phyloP scores from a whole-genome alignment of 2,113 vertebrate genomes.

The Ursus arctos region DNA sequence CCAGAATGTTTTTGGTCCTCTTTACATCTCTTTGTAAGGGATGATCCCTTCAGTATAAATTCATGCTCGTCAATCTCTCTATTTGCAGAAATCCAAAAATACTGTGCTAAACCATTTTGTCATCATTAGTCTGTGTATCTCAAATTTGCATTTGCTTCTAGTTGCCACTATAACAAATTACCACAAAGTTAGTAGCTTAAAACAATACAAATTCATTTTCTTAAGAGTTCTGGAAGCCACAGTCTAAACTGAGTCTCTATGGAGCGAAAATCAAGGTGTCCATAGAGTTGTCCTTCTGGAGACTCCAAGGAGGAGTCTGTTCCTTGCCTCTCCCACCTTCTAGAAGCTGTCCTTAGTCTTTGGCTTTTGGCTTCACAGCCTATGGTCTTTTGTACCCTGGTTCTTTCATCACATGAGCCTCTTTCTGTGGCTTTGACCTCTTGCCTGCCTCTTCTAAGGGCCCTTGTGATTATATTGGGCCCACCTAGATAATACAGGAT shows the following conservation, averaged over 20 bases:
- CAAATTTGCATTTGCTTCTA: not conserved
- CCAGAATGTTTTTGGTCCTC: not conserved
- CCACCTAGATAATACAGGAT: not conserved
- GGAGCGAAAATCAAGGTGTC: not conserved
- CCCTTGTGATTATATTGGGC: not conserved
- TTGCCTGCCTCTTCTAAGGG: not conserved
- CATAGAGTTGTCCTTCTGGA: not conserved
- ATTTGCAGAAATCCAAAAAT: not conserved
- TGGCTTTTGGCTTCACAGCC: not conserved
- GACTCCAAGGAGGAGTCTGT: accelerated
- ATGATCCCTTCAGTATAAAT: not conserved
- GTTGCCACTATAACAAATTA: not conserved
- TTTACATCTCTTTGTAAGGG: not conserved
- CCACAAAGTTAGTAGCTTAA: not conserved
- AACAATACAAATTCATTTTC: not conserved
- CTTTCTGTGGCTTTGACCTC: not conserved
- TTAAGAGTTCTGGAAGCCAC: not conserved
- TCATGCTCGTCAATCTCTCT: not conserved
- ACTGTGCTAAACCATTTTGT: not conserved
- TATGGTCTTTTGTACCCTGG: not conserved
- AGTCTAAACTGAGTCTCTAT: not conserved
- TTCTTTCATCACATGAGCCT: not conserved
- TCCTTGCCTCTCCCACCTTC: not conserved
- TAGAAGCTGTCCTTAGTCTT: not conserved
- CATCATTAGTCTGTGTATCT: not conserved